These are phyloP conservation scores for Eilema sororculum DNA, from an alignment of 2,888 invertebrate species.

Conservation along the genomic window DNA sequence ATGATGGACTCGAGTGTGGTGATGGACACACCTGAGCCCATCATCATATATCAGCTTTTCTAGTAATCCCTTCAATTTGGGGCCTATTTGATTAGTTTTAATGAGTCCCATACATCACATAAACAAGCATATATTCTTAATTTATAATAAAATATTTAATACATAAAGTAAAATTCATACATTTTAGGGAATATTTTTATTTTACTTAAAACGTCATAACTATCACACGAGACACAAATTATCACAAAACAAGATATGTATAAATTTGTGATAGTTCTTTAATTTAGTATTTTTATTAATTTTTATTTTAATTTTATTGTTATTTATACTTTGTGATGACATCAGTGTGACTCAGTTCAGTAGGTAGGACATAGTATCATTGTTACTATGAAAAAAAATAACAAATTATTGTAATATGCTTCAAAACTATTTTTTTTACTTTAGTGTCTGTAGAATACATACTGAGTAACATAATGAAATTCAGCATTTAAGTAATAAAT, in stretches of 20 bases:
- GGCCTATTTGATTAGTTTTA: background rate
- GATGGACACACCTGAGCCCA: no score
- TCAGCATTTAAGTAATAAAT: background rate
- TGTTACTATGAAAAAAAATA: no score
- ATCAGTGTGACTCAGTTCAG: background rate
- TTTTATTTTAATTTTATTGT: background rate
- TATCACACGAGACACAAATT: background rate
- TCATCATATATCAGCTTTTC: no score
- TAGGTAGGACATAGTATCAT: no score
- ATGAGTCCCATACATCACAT: background rate
- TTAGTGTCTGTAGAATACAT: background rate
- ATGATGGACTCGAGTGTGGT: no score
- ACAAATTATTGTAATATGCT: background rate
- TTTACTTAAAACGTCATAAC: background rate
- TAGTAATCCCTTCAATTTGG: background rate
- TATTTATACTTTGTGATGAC: background rate
- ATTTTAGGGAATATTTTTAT: background rate
- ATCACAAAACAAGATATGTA: background rate
- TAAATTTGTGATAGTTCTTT: background rate
- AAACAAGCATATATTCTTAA: background rate
- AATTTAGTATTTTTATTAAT: no score
- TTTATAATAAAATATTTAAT: background rate
- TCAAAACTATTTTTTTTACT: background rate
- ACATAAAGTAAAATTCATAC: conserved; percentile 1
- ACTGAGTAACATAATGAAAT: background rate